These are phyloP conservation scores for Oscheius myriophilus DNA, from an alignment of 2,888 invertebrate genomes.

Conservation along the genomic window DNA sequence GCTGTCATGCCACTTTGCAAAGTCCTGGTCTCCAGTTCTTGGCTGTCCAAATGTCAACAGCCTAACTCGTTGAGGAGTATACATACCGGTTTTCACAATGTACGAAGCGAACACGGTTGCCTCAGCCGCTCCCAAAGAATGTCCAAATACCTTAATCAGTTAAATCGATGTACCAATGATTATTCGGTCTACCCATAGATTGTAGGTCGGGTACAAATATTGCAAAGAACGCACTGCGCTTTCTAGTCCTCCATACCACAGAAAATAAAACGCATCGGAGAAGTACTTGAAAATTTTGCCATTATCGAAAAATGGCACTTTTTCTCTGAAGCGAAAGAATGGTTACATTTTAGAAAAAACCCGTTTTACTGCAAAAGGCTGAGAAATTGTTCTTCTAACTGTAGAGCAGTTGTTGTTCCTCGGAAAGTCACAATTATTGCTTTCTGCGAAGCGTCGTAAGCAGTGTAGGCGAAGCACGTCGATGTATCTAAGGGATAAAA, in stretches of 20 bases:
- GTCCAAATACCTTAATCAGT: slow-evolving; percentile 29
- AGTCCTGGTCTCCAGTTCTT: slow-evolving; percentile 48
- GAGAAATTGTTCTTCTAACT: slow-evolving; percentile 32
- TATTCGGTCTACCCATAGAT: slow-evolving; percentile 35
- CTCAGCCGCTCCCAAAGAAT: slow-evolving; percentile 52
- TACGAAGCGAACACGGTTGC: slow-evolving; percentile 48
- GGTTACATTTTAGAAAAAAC: not conserved
- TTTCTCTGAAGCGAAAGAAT: slow-evolving; percentile 9
- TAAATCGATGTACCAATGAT: no score
- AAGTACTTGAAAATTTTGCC: slow-evolving; percentile 54
- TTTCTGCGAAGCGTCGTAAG: slow-evolving; percentile 32
- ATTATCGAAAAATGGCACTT: slow-evolving; percentile 34
- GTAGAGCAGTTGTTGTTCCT: slow-evolving; percentile 32
- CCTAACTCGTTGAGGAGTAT: slow-evolving; percentile 38
- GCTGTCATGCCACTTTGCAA: slow-evolving; percentile 38
- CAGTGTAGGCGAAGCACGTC: slow-evolving; percentile 35
- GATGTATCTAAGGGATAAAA: not conserved
- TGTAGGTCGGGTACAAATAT: slow-evolving; percentile 45
- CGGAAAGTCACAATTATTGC: slow-evolving; percentile 40
- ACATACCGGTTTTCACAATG: slow-evolving; percentile 36
- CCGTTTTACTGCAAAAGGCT: slow-evolving; percentile 33
- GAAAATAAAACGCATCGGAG: slow-evolving; percentile 44
- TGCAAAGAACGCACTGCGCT: slow-evolving; percentile 34
- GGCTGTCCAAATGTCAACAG: slow-evolving; percentile 58
- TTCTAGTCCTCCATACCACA: slow-evolving; percentile 46